Base-by-base conservation (phyloP, 2,797 vertebrate species). In the Gallinago stenura region DNA sequence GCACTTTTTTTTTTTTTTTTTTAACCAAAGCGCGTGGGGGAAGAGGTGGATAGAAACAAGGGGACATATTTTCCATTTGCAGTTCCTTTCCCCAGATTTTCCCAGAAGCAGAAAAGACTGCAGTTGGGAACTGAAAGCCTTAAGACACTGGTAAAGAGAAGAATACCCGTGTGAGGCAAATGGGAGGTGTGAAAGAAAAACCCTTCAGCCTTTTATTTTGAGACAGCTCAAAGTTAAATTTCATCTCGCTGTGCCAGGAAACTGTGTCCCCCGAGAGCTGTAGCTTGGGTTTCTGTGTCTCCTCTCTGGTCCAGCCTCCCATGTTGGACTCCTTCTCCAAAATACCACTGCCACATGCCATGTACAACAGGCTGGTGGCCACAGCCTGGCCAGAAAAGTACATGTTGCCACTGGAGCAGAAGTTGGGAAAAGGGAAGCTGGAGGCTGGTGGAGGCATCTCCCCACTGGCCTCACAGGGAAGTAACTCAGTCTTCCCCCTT, bases 21-120 rank as follows among this genome's bases (percentile, higher is more conserved):
- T 10, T 15, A 83, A 83, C 39, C 48, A 73, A 80, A 85, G 35
- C 25, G 31, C 1, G 5, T 43, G 85, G 73, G 70, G 37, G 61
- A 72, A 64, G 85, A 89, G 58, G 37, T n/a, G 70, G 69, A 87
- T 75, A 91, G 89, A 93, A 96, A 92, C 81, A 79, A 83, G 66
- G 68, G 50, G 89, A 89, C 1, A 2, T 95, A 68, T 93, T 96
- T 97, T 97, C 93, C 92, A 89, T 89, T 97, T 96, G 87, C 60
- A 87, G 93, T 89, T 95, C 93, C 60, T 71, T 92, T 95, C 69
- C 89, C 31, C 80, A 87, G 9, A 70, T 97, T 95, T 85, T 89
- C 66, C 82, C 89, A 94, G 95, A 94, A 97, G 77, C 95, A 96
- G 84, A 96, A 96, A 91, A 94, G 86, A 54, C 54, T 90, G 66